A percentile compares a stretch with the other conserved stretches of the same genome.
phyloP scores from a whole-genome alignment of 2,113 vertebrate species.

The Canis aureus region DNA sequence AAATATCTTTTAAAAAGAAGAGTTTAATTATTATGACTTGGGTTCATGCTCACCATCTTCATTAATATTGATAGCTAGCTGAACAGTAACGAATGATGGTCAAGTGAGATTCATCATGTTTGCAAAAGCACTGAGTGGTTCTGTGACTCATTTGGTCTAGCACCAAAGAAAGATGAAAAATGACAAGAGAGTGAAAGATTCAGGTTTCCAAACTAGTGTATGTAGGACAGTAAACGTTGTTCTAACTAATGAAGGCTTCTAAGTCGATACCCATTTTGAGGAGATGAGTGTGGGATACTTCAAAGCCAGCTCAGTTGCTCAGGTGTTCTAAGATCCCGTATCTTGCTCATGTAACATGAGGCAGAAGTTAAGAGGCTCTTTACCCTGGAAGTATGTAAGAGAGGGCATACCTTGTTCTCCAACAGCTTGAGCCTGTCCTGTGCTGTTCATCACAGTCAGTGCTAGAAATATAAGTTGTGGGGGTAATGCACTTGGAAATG shows the following conservation, averaged over 20 bases:
- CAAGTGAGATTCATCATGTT: not conserved
- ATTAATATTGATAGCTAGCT: not conserved
- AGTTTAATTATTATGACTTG: not conserved
- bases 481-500: not conserved
- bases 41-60: not conserved
- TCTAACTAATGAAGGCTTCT: not conserved
- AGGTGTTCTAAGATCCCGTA: not conserved
- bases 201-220: not conserved
- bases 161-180: constrained; percentile 16
- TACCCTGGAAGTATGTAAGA: not conserved
- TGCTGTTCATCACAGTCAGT: not conserved
- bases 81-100: not conserved
- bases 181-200: not conserved
- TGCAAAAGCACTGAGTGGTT: not conserved
- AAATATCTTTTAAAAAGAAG: constrained; percentile 17
- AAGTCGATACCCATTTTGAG: not conserved
- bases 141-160: not conserved
- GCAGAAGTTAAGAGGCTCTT: not conserved
- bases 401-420: not conserved
- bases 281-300: not conserved
- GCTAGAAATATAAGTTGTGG: not conserved
- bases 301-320: not conserved
- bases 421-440: not conserved
- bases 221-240: not conserved
- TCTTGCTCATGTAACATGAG: not conserved